These are phyloP conservation scores for Tichodroma muraria DNA, from an alignment of 2,113 vertebrate genomes.

Conservation along the genomic window DNA sequence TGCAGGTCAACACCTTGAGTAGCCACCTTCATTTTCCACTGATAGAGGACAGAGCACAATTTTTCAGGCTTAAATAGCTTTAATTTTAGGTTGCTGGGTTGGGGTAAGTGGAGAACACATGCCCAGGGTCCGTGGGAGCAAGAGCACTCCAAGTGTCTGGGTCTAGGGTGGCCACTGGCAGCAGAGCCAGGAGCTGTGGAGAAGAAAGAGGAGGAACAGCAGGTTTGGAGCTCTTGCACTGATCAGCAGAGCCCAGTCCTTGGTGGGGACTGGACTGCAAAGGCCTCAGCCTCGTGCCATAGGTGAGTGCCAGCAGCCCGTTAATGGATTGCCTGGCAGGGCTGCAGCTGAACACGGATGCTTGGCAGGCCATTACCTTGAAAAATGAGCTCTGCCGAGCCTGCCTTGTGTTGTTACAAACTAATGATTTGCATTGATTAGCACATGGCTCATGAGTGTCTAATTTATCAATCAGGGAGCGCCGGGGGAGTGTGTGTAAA, in stretches of 20 bases:
- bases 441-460: conserved; percentile 50
- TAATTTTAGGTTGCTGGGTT: not conserved
- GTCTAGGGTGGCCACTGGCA: not conserved
- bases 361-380: conserved; percentile 67
- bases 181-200: not conserved
- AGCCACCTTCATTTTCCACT: not conserved
- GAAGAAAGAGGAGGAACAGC: not conserved
- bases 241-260: not conserved
- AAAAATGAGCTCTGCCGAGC: conserved; percentile 61
- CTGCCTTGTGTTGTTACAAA: conserved; percentile 61
- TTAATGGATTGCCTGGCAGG: conserved; percentile 38
- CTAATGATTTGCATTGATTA: conserved; percentile 70
- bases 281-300: not conserved
- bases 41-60: not conserved
- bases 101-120: not conserved
- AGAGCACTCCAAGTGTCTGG: fast-evolving
- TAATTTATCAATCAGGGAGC: conserved; percentile 66
- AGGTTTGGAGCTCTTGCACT: not conserved
- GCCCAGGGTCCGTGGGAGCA: not conserved
- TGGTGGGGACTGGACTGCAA: not conserved
- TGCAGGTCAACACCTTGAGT: not conserved
- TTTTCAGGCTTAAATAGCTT: not conserved
- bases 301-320: not conserved
- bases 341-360: not conserved
- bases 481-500: conserved; percentile 41